Conservation (phyloP, 2,888 invertebrate genomes). For the Drosophila stalkeri region DNA sequence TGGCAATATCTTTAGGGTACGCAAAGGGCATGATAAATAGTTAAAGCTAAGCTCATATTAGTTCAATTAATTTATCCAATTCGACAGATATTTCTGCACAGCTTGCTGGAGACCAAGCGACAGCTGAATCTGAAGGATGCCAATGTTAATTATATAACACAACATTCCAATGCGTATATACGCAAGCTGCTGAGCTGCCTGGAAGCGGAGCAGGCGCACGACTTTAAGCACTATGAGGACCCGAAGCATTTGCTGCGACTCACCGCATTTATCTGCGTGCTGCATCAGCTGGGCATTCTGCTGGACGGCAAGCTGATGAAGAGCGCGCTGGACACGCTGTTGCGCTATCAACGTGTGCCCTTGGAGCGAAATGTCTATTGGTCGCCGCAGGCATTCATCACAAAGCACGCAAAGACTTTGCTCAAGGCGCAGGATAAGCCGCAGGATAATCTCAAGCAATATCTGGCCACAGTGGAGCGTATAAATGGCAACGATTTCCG, state of each 20-base stretch:
- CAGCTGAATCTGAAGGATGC: conserved; percentile 56
- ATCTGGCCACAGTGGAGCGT: conserved; percentile 87
- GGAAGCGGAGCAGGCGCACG: conserved; percentile 49
- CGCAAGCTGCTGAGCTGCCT: conserved; percentile 45
- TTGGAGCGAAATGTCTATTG: conserved; percentile 93
- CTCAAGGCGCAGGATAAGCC: conserved; percentile 85
- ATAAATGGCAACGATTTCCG: conserved; percentile 40
- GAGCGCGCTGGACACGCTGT: conserved; percentile 89
- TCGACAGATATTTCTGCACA: conserved; percentile 52
- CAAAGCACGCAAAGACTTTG: conserved; percentile 87
- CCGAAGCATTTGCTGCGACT: conserved; percentile 88
- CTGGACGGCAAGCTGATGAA: conserved; percentile 93
- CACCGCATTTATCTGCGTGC: conserved; percentile 89
- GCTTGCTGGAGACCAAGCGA: conserved; percentile 57
- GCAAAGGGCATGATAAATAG: too few species aligned
- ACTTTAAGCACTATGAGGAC: conserved; percentile 65
- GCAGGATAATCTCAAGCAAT: conserved; percentile 84
- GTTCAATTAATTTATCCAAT: background rate
- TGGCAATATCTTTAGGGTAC: conserved; percentile 65
- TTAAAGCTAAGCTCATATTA: too few species aligned
- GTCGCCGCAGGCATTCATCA: conserved; percentile 93
- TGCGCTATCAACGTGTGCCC: conserved; percentile 92
- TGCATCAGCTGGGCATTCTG: conserved; percentile 90
- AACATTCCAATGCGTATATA: conserved; percentile 62
- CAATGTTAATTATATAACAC: conserved; percentile 53